Conservation (phyloP, 2,113 vertebrate genomes). For the Herpailurus yagouaroundi region DNA sequence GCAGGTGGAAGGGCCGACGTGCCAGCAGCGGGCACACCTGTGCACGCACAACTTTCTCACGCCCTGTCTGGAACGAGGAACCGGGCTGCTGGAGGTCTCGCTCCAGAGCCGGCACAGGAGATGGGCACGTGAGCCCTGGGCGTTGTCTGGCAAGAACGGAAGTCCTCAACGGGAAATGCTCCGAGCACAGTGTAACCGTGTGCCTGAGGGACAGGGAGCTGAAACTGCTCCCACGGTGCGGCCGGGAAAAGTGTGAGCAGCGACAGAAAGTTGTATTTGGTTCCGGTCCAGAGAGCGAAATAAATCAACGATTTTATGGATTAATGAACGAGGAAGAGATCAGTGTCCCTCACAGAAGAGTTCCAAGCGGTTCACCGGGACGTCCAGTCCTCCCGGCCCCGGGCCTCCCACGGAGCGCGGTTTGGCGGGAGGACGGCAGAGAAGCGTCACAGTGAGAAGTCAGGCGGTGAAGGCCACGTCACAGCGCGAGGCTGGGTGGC, state of each 20-base stretch:
- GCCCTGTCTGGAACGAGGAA: not conserved
- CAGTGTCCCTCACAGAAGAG: not conserved
- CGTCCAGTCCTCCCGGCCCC: not conserved
- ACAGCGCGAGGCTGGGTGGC: not conserved
- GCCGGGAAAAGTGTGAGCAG: not conserved
- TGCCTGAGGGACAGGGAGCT: not conserved
- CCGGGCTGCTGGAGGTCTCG: not conserved
- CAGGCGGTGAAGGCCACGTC: accelerated
- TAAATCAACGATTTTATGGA: not conserved
- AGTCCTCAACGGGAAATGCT: too few relatives aligned
- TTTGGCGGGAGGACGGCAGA: not conserved
- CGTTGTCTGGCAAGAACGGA: not conserved
- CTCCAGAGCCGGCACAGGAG: not conserved
- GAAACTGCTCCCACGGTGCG: too few relatives aligned
- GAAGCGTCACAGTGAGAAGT: not conserved
- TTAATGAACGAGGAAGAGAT: not conserved
- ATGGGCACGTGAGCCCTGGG: not conserved
- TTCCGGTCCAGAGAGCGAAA: not conserved
- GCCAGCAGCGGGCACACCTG: not conserved
- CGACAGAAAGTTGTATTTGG: not conserved
- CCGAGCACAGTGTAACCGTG: not conserved
- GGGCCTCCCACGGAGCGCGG: not conserved
- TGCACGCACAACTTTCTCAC: accelerated
- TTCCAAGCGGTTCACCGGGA: too few relatives aligned
- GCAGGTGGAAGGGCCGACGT: accelerated